Evolutionary conservation across 92 coral and sea anemone genomes (phyloP), one percentile per base, ranked within the genome.

Genomic region (Blastomussa wellsi): DNA sequence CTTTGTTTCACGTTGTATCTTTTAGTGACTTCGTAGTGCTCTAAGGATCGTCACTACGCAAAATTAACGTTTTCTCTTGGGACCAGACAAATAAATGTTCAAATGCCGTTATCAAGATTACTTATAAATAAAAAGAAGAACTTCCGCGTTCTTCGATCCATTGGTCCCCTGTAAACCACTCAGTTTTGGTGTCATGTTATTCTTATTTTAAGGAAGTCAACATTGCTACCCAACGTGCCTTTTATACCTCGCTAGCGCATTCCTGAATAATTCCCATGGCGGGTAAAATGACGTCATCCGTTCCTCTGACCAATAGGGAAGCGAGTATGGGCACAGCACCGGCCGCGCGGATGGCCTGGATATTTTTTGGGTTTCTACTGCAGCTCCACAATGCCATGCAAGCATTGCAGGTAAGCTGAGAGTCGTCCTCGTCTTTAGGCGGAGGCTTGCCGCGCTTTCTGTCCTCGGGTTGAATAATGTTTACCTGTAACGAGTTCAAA

Each of bases 331-430:
- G 89, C 11, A 96, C 90, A 4, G 96, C 95, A 29, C 95, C 98
- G 7, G 95, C 92, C 17, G 76, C 85, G 62, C 98, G 94, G 65
- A 94, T 90, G 32, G 89, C 89, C 80, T 89, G 88, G 76, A 94
- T 84, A 67, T 94, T 94, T 39, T 88, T 92, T 0, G 80, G 53
- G 52, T 90, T 80, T 37, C 80, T 87, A 79, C 98, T 92, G 65
- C 96, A 96, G 83, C 98, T 94, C 98, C 98, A 96, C 37, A 96
- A 84, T 39, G 98, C 98, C 83, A 78, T 77, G 85, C 98, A 94
- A 26, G 92, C 92, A 65, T 92, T 92, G 60, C 81, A 87, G 42
- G 87, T 75, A 52, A 96, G 84, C 20, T 74, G 74, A 44, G 69
- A 79, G 48, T 83, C 89, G 41, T 79, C 81, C 24, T 78, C 64